Evolutionary conservation across 2,113 vertebrate genomes (phyloP), one percentile per base, ranked within the genome.

Genomic region (Amblyornis subalaris): DNA sequence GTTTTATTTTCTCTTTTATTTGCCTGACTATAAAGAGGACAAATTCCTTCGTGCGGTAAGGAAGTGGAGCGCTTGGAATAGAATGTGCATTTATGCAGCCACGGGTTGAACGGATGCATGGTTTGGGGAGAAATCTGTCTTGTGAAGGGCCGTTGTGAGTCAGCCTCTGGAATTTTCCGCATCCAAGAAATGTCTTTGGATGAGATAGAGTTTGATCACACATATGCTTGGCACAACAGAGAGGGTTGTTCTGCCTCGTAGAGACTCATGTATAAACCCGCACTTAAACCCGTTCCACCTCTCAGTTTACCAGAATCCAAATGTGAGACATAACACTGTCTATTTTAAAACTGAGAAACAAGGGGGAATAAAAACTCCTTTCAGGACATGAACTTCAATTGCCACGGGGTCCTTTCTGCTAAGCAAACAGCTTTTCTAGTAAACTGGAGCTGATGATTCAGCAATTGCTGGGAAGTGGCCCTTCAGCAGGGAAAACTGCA

Each of bases 381-480:
- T 95, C 88, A 86, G 88, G 55, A 77, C 79, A 61, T 21, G 69
- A 95, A 93, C 82, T 80, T 88, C 57, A 74, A 93, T 77, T 94
- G 55, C 44, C 72, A 71, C 0, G 0, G 36, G 40, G 57, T 53
- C 26, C 31, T 88, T 95, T 88, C 75, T 71, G 47, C 67, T 76
- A 76, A 70, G 48, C 64, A 95, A 95, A 90, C 60, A 85, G 31
- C 42, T 83, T 35, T 93, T 95, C 92, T 88, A 53, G 76, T 84
- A 93, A 96, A 70, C 50, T 67, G 31, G 44, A 83, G 72, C 60
- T 94, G 78, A 55, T 90, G 88, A 93, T 71, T 91, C 91, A 97
- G 92, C 79, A 90, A 14, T 67, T 83, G 75, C 61, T 2, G 1
- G 36, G 54, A 95, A 91, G 60, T 36, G 45, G 72, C 36, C 23